Conservation (phyloP, 2,113 vertebrate species). For the Orycteropus afer region DNA sequence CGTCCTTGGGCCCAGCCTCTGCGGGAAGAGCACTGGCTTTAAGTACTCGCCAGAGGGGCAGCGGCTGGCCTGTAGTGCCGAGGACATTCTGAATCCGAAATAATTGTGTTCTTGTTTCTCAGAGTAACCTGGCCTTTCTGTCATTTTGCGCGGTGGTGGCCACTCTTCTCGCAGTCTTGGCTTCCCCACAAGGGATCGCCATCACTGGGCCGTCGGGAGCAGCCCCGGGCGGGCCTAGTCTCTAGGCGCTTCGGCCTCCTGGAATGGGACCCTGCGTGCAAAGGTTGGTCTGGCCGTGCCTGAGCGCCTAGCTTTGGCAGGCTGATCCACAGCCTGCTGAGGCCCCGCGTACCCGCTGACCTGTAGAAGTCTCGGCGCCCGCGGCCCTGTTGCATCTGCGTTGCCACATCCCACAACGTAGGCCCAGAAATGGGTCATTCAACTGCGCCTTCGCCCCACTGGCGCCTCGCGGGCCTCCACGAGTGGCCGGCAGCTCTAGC, state of each 20-base stretch:
- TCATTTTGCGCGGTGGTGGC: neutral
- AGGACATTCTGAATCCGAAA: neutral
- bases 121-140: slow-evolving; percentile 55
- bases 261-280: neutral
- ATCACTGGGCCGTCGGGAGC: neutral
- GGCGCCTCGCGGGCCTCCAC: neutral
- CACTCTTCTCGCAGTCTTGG: neutral
- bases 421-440: neutral
- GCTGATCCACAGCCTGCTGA: neutral
- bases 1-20: neutral
- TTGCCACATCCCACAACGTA: neutral
- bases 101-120: slow-evolving; percentile 43
- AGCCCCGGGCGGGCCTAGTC: neutral
- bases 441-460: neutral
- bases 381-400: neutral
- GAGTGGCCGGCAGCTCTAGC: neutral
- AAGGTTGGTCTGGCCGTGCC: neutral
- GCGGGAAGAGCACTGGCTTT: neutral
- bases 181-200: neutral
- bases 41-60: neutral
- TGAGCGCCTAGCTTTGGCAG: neutral
- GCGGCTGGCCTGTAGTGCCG: neutral
- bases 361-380: neutral
- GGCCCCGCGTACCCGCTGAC: neutral
- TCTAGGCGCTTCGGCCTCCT: neutral